Evolutionary conservation across 2,113 vertebrate genomes (phyloP), one percentile per base, ranked within the genome.

Genomic region (Mustela nigripes): DNA sequence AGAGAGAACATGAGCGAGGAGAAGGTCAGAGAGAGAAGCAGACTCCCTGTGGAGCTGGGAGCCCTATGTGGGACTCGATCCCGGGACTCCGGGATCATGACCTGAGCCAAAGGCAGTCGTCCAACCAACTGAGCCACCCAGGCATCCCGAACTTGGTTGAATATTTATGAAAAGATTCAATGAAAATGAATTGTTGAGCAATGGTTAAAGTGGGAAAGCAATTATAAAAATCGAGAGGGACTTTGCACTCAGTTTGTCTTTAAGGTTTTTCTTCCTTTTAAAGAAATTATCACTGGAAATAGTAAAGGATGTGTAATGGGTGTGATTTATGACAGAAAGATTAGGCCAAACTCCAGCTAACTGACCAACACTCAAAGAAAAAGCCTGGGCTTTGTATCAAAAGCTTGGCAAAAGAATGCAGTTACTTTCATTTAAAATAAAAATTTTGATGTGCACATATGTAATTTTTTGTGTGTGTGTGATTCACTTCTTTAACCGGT

Each of bases 211-310:
- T 26, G 16, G 12, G 60, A 96, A 95, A 53, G 48, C 65, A 96
- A 86, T 60, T 65, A 60, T n/a, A 79, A 79, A 97, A 96, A 74
- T 58, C 21, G 36, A 36, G 6, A 94, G 31, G 18, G n/a, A 83
- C 33, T 94, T 45, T 79, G 3, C 8, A 67, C 22, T 91, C 81
- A 39, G 36, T 71, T 91, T 87, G 18, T 97, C 83, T 90, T 78
- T 79, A 89, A 36, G 19, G 18, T 93, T 94, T 86, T 95, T 33
- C n/a, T 71, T 69, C 28, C 65, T 78, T 95, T 95, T 65, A 91
- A 96, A 91, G 45, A 89, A 95, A 73, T 89, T 91, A 63, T 63
- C 16, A 80, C 31, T 11, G 11, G 82, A 84, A 96, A 76, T 60
- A 76, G 21, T 71, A 89, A 2, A 39, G 19, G 19, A 3, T 71